Conservation (phyloP, 1,140 invertebrate species). For the Nomia melanderi region DNA sequence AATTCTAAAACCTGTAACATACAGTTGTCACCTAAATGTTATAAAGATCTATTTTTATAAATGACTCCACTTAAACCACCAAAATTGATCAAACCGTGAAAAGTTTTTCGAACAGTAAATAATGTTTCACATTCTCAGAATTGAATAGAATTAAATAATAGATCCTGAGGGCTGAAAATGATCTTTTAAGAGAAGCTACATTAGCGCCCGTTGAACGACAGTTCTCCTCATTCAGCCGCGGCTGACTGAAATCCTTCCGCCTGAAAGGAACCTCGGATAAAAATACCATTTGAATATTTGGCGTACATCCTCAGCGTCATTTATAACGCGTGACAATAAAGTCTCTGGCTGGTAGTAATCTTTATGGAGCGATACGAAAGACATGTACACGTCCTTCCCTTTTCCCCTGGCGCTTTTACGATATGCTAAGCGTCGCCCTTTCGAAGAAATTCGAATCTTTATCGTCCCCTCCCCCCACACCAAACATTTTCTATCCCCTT, state of each 20-base stretch:
- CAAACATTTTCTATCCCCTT: constrained; percentile 66
- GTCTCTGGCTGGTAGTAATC: constrained; percentile 76
- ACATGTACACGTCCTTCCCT: constrained; percentile 17
- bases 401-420: constrained; percentile 61
- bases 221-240: constrained; percentile 33
- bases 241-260: constrained; percentile 74
- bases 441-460: constrained; percentile 66
- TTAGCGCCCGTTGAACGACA: constrained; percentile 52
- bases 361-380: constrained; percentile 76
- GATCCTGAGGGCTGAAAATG: background rate
- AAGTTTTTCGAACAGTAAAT: too few species aligned
- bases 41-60: too few species aligned
- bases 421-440: constrained; percentile 72
- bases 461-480: constrained; percentile 54
- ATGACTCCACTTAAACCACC: too few species aligned
- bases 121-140: too few species aligned
- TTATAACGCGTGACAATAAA: constrained; percentile 81
- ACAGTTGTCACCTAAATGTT: too few species aligned
- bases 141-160: background rate
- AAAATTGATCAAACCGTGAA: too few species aligned
- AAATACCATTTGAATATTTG: constrained; percentile 80
- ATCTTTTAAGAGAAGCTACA: constrained; percentile 70
- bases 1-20: too few species aligned
- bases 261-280: constrained; percentile 77
- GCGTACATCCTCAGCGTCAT: constrained; percentile 76